Percentiles rank a stretch among this genome's conserved stretches.
phyloP scores from a whole-genome alignment of 2,113 vertebrate genomes.

The Anoplopoma fimbria region DNA sequence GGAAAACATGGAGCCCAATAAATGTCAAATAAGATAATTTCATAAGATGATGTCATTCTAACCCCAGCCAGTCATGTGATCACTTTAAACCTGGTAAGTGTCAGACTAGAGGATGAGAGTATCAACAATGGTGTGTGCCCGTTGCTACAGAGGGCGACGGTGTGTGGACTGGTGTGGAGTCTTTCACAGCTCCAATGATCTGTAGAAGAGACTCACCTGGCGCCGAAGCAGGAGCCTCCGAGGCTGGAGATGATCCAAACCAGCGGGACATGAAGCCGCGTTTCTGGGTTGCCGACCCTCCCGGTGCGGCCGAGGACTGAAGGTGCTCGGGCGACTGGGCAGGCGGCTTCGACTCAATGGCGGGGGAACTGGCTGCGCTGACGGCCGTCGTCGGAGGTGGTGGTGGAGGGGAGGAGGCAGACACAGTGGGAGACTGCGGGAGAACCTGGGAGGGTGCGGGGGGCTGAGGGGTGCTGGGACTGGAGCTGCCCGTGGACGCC shows the following conservation, averaged over 20 bases:
- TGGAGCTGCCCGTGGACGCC: slow-evolving; percentile 90
- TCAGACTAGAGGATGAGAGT: not conserved
- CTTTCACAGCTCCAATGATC: not conserved
- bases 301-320: slow-evolving; percentile 33
- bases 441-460: slow-evolving; percentile 61
- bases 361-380: slow-evolving; percentile 53
- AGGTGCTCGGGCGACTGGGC: slow-evolving; percentile 72
- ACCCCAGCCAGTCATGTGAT: slow-evolving; percentile 36
- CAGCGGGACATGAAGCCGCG: slow-evolving; percentile 93
- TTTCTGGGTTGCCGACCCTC: slow-evolving; percentile 70
- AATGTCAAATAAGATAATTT: not conserved
- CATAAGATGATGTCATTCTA: slow-evolving; percentile 37
- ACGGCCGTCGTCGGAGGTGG: not conserved
- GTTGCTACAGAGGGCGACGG: not conserved
- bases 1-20: slow-evolving; percentile 34
- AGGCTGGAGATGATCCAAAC: slow-evolving; percentile 83
- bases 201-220: slow-evolving; percentile 82
- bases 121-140: not conserved
- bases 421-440: slow-evolving; percentile 63
- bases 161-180: not conserved
- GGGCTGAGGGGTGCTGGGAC: slow-evolving; percentile 90
- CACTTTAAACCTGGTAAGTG: slow-evolving; percentile 5
- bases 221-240: slow-evolving; percentile 76
- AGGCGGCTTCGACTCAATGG: slow-evolving; percentile 50
- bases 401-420: slow-evolving; percentile 58